Percentiles rank a stretch among this genome's conserved stretches.
phyloP scores from a whole-genome alignment of 1,140 invertebrate species.

The Drosophila parvula region DNA sequence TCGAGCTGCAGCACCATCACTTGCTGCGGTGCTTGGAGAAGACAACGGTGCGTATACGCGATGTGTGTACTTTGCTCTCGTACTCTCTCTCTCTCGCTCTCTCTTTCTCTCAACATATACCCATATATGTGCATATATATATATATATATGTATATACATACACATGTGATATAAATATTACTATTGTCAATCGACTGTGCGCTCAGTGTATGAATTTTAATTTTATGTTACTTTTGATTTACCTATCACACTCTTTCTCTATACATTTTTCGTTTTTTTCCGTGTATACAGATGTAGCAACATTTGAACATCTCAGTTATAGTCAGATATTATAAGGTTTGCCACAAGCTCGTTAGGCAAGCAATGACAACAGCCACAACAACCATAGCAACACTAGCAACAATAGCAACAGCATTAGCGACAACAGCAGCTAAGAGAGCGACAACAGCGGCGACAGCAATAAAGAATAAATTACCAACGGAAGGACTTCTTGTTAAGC shows the following conservation, averaged over 20 bases:
- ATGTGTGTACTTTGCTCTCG: conserved; percentile 23
- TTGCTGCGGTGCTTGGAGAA: conserved; percentile 98
- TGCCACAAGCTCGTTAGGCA: conserved; percentile 68
- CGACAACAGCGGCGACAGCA: conserved; percentile 17
- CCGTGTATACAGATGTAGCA: conserved; percentile 74
- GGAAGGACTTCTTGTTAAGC: conserved; percentile 28
- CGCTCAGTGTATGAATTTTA: conserved; percentile 28
- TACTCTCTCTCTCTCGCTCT: conserved; percentile 14
- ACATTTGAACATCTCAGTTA: conserved; percentile 74
- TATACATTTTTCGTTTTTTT: conserved; percentile 50
- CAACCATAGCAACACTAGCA: conserved; percentile 35
- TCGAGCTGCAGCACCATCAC: conserved; percentile 99
- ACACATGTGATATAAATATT: conserved; percentile 27
- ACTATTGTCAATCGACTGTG: conserved; percentile 25
- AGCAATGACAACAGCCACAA: conserved; percentile 69
- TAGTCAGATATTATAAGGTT: conserved; percentile 64
- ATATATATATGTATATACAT: conserved; percentile 13
- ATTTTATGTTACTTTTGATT: conserved; percentile 50
- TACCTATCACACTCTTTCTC: conserved; percentile 58
- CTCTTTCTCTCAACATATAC: conserved; percentile 18
- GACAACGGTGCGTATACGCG: conserved; percentile 92
- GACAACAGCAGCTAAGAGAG: conserved; percentile 22
- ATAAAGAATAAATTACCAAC: conserved; percentile 20
- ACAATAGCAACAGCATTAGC: conserved; percentile 18
- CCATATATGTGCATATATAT: conserved; percentile 13